Conservation (phyloP, 2,113 vertebrate species). For the Petrocephalus zakoni region DNA sequence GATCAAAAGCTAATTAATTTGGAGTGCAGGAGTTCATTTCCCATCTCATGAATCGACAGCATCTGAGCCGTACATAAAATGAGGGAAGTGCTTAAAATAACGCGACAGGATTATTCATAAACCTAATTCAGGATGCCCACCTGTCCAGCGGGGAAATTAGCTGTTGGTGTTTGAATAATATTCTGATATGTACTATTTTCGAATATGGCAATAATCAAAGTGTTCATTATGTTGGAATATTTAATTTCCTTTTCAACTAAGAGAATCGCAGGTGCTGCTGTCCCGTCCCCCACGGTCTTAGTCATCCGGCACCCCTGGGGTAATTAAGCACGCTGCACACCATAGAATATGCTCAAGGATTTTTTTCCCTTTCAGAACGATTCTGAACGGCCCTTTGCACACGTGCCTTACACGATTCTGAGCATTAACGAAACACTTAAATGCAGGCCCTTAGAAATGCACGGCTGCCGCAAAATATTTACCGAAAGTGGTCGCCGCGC, state of each 20-base stretch:
- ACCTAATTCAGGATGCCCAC: neutral
- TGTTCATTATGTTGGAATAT: constrained; percentile 7
- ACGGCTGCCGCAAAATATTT: neutral
- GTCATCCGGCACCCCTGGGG: neutral
- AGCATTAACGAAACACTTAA: neutral
- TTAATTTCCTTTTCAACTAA: constrained; percentile 15
- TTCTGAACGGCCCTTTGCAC: neutral
- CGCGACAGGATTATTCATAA: constrained; percentile 3
- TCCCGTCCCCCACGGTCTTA: neutral
- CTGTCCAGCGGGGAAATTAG: constrained; percentile 3
- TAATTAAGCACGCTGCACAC: constrained; percentile 3
- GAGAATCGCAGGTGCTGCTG: neutral
- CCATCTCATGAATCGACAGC: neutral
- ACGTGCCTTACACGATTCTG: neutral
- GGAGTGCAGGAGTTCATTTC: constrained; percentile 11
- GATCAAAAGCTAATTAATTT: constrained; percentile 7
- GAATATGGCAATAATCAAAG: neutral
- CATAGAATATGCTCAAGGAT: neutral
- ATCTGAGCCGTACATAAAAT: neutral
- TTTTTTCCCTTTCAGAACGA: neutral
- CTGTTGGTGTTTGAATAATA: constrained; percentile 16
- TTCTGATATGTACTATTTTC: constrained; percentile 3
- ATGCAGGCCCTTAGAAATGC: neutral
- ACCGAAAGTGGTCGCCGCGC: neutral
- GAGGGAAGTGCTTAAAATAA: neutral